Evolutionary conservation across 2,888 invertebrate genomes (phyloP).

Genomic region (Salpingus planirostris): DNA sequence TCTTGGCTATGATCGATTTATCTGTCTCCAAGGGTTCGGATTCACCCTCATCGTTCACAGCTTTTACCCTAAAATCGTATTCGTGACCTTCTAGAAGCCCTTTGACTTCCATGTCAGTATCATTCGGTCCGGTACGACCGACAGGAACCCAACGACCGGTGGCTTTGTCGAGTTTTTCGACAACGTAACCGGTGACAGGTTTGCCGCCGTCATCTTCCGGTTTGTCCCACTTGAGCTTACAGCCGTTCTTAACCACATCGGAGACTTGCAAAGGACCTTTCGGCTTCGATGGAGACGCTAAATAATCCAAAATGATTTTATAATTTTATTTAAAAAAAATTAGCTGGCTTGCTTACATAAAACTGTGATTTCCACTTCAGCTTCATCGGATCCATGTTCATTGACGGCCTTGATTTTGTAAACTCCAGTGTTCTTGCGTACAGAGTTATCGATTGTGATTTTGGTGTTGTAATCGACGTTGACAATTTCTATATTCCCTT

Average conservation of each 20-base stretch:
- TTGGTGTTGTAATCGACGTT: slow-evolving; percentile 90
- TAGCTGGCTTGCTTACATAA: slow-evolving; percentile 48
- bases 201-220: slow-evolving; percentile 94
- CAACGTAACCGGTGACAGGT: slow-evolving; percentile 83
- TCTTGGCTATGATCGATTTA: slow-evolving; percentile 81
- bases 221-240: slow-evolving; percentile 87
- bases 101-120: slow-evolving; percentile 78
- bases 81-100: slow-evolving; percentile 87
- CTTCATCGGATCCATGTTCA: slow-evolving; percentile 85
- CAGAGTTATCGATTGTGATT: slow-evolving; percentile 66
- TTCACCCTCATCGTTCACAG: slow-evolving; percentile 91
- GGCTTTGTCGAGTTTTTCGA: slow-evolving; percentile 87
- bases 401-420: slow-evolving; percentile 88
- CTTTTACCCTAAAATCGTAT: slow-evolving; percentile 89
- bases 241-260: slow-evolving; percentile 82
- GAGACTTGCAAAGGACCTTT: slow-evolving; percentile 82
- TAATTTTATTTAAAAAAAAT: not conserved
- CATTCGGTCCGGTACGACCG: slow-evolving; percentile 62
- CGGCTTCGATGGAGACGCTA: slow-evolving; percentile 74
- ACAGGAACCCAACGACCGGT: slow-evolving; percentile 93
- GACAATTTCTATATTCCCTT: slow-evolving; percentile 63
- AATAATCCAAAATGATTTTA: not conserved
- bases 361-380: slow-evolving; percentile 90
- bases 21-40: slow-evolving; percentile 93
- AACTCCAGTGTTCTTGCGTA: slow-evolving; percentile 78